Evolutionary conservation across 2,113 vertebrate genomes (phyloP).

Genomic region (Aleadryas rufinucha): DNA sequence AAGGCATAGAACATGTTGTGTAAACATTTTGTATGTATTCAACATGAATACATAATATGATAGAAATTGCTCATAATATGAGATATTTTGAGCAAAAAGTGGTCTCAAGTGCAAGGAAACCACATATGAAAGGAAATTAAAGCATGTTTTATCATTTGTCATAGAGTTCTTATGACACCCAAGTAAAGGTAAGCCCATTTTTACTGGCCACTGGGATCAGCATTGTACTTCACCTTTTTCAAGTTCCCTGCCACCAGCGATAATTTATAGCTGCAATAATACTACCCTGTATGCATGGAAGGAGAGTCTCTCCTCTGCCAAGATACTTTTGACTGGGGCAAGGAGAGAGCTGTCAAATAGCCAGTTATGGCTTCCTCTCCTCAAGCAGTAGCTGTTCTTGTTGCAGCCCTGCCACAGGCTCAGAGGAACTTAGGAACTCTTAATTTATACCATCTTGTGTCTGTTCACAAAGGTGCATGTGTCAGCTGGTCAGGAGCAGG

Average conservation of each 20-base stretch:
- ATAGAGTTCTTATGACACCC: not conserved
- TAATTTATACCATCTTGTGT: not conserved
- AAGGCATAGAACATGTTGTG: not conserved
- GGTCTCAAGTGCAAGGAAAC: not conserved
- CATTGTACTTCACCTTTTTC: not conserved
- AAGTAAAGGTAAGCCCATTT: not conserved
- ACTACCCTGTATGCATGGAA: not conserved
- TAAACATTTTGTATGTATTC: not conserved
- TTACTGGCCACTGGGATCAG: not conserved
- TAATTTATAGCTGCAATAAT: not conserved
- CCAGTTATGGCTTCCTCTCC: not conserved
- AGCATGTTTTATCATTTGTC: not conserved
- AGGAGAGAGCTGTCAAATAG: not conserved
- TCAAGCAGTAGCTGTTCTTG: not conserved
- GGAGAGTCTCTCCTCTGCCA: not conserved
- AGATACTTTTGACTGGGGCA: not conserved
- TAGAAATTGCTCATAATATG: not conserved
- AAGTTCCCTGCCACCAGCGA: rapidly evolving
- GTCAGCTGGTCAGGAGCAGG: not conserved
- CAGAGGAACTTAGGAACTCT: not conserved
- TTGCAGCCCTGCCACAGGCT: not conserved
- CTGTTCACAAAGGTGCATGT: not conserved
- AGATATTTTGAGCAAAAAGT: not conserved
- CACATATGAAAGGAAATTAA: not conserved
- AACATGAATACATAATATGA: not conserved